These are phyloP conservation scores for Rosalia funebris DNA, from an alignment of 2,888 invertebrate species.

Conservation along the genomic window DNA sequence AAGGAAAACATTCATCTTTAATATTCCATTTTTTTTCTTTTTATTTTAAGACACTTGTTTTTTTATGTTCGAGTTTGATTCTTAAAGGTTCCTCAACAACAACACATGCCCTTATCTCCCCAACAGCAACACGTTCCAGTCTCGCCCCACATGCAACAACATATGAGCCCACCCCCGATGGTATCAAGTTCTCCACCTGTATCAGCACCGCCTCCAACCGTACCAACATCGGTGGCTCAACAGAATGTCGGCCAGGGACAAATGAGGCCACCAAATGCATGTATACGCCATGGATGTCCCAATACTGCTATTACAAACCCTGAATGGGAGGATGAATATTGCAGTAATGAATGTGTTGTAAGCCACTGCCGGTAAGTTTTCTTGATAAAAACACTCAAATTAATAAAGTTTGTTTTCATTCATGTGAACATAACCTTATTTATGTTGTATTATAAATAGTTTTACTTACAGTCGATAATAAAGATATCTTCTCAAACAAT, in stretches of 20 bases:
- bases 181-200: constrained; percentile 69
- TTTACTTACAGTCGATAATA: too few species aligned
- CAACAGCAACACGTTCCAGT: constrained; percentile 58
- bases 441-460: too few species aligned
- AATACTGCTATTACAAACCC: constrained; percentile 91
- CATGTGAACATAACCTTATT: too few species aligned
- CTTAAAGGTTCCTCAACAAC: constrained; percentile 55
- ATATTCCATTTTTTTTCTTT: too few species aligned
- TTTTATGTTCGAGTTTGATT: too few species aligned
- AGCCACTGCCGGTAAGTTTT: constrained; percentile 85
- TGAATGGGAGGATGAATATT: constrained; percentile 97
- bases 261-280: constrained; percentile 67
- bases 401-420: too few species aligned
- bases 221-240: constrained; percentile 65
- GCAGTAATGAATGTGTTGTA: constrained; percentile 96
- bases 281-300: constrained; percentile 89
- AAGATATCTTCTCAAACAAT: too few species aligned
- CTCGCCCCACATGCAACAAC: constrained; percentile 61
- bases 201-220: constrained; percentile 58
- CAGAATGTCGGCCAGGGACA: constrained; percentile 62
- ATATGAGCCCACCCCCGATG: constrained; percentile 65
- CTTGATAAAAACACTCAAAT: constrained; percentile 19
- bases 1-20: too few species aligned
- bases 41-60: too few species aligned
- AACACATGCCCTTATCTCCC: constrained; percentile 59